These are phyloP conservation scores for Heterodera carotae DNA, from an alignment of 1,140 invertebrate genomes.

Conservation along the genomic window DNA sequence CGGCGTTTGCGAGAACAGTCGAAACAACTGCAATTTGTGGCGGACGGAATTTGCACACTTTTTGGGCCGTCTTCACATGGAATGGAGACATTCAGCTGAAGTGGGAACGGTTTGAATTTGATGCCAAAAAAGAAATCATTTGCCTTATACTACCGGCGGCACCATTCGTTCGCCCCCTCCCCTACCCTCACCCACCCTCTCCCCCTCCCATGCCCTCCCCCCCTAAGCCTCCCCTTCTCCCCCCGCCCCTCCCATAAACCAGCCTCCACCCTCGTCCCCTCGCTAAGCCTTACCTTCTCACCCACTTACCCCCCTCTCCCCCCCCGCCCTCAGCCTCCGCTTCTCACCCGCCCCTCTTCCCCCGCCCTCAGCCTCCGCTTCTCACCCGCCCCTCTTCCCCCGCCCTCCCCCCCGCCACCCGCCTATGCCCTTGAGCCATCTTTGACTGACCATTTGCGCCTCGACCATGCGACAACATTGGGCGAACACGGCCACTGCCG, in stretches of 20 bases:
- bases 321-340: too few relatives aligned
- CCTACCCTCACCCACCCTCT: background rate
- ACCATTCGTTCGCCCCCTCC: background rate
- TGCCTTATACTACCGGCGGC: too few relatives aligned
- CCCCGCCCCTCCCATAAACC: too few relatives aligned
- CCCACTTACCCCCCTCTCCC: too few relatives aligned
- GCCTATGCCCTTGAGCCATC: background rate
- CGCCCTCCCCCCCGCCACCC: too few relatives aligned
- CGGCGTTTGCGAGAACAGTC: constrained; percentile 5
- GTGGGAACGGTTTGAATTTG: background rate
- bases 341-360: background rate
- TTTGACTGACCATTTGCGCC: constrained; percentile 7
- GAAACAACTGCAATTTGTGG: constrained; percentile 11
- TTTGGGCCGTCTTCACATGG: background rate
- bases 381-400: background rate
- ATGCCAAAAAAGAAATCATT: background rate
- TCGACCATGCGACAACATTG: constrained; percentile 12
- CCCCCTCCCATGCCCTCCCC: background rate
- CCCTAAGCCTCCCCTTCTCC: background rate
- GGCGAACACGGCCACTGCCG: background rate
- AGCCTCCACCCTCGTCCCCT: too few relatives aligned
- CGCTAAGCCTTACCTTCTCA: too few relatives aligned
- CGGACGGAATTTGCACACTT: background rate
- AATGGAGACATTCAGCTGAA: constrained; percentile 10
- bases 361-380: background rate